These are phyloP conservation scores for Rhynchomys soricoides DNA, from an alignment of 2,113 vertebrate species.

Conservation along the genomic window DNA sequence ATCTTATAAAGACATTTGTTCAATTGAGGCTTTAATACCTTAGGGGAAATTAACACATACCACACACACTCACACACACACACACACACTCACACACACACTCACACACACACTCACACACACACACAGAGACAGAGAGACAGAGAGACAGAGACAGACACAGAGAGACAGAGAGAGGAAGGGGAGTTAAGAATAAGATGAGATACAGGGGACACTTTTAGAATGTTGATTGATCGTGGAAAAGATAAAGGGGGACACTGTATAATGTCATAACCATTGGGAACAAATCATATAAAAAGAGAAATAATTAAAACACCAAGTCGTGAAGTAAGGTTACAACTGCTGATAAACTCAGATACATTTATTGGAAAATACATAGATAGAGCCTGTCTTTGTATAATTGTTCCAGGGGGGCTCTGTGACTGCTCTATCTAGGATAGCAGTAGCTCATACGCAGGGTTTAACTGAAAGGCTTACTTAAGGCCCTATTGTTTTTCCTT, in stretches of 20 bases:
- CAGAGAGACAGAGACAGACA: neutral
- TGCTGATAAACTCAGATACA: neutral
- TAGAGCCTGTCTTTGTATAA: neutral
- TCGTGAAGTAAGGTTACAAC: neutral
- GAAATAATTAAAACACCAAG: neutral
- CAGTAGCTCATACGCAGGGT: neutral
- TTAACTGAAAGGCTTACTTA: neutral
- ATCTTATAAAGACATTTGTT: neutral
- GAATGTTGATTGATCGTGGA: neutral
- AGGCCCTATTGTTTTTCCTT: neutral
- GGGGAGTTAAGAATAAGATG: neutral
- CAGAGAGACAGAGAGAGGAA: neutral
- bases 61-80: neutral
- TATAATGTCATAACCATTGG: neutral
- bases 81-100: too few species aligned
- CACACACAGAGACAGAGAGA: too few species aligned
- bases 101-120: too few species aligned
- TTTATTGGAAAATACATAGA: neutral
- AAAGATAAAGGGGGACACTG: neutral
- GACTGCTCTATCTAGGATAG: neutral
- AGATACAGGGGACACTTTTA: neutral
- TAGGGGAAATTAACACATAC: neutral
- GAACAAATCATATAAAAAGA: neutral
- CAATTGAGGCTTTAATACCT: neutral
- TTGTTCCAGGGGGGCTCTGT: neutral